These are phyloP conservation scores for Tribolium madens DNA, from an alignment of 1,140 invertebrate genomes.

Conservation along the genomic window DNA sequence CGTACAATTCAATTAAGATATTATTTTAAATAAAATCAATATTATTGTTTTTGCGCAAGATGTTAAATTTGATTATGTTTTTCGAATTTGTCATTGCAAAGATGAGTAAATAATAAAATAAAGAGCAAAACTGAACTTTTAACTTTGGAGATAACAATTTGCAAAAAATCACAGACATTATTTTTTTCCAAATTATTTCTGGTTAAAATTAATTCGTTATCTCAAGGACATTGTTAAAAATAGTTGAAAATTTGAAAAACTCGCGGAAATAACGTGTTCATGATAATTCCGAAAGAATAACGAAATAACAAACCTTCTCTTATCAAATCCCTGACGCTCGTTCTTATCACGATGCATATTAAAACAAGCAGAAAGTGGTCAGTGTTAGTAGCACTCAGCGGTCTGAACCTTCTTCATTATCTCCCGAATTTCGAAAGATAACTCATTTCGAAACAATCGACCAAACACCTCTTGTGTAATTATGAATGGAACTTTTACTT, in stretches of 20 bases:
- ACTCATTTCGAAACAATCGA: background rate
- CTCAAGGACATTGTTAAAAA: background rate
- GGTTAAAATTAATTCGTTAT: background rate
- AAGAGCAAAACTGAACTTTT: background rate
- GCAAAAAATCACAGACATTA: background rate
- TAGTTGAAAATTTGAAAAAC: background rate
- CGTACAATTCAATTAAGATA: background rate
- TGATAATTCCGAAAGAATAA: background rate
- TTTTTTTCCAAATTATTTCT: background rate
- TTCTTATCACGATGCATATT: background rate
- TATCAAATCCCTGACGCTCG: background rate
- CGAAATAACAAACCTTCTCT: background rate
- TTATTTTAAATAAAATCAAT: background rate
- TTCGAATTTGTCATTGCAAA: background rate
- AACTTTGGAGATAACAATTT: background rate
- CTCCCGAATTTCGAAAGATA: background rate
- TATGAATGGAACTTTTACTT: slow-evolving; percentile 33
- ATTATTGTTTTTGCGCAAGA: background rate
- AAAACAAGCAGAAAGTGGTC: background rate
- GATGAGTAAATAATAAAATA: background rate
- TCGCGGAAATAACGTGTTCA: background rate
- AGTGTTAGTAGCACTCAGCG: background rate
- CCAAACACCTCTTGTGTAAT: slow-evolving; percentile 24
- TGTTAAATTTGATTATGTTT: background rate
- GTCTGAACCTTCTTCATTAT: background rate